Evolutionary conservation across 2,888 invertebrate species (phyloP).

Genomic region (Crepidodera aurea): DNA sequence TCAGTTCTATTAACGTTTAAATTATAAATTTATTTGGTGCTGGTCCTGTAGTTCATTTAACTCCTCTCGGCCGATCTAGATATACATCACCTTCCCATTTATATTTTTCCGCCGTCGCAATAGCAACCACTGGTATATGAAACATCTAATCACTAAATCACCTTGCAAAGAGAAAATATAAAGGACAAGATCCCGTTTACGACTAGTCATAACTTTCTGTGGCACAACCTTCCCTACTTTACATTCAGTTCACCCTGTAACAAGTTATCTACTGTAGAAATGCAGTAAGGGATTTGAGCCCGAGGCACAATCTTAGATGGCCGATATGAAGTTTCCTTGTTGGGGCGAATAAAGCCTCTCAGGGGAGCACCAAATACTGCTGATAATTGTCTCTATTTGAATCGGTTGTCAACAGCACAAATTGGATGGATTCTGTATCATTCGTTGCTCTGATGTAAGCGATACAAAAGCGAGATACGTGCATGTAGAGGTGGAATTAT

Average conservation of each 20-base stretch:
- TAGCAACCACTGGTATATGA: too few species aligned
- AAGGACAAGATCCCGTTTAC: constrained; percentile 1
- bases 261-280: constrained; percentile 18
- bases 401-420: constrained; percentile 36
- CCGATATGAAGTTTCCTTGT: constrained; percentile 43
- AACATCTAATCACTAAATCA: too few species aligned
- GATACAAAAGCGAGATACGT: constrained; percentile 15
- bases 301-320: constrained; percentile 42
- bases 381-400: constrained; percentile 39
- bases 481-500: constrained; percentile 5
- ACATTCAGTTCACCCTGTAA: constrained; percentile 14
- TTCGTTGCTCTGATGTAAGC: constrained; percentile 19
- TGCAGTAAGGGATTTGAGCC: constrained; percentile 30
- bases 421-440: constrained; percentile 25
- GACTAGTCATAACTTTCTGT: not conserved
- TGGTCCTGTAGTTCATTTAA: too few species aligned
- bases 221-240: constrained; percentile 3
- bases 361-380: constrained; percentile 38
- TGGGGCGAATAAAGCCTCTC: constrained; percentile 35
- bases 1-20: too few species aligned
- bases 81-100: too few species aligned
- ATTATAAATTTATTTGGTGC: too few species aligned
- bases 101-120: too few species aligned
- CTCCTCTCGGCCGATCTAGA: too few species aligned
- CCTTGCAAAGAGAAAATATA: not conserved